Evolutionary conservation across 1,140 invertebrate genomes (phyloP), one percentile per base, ranked within the genome.

Genomic region (Maconellicoccus hirsutus): DNA sequence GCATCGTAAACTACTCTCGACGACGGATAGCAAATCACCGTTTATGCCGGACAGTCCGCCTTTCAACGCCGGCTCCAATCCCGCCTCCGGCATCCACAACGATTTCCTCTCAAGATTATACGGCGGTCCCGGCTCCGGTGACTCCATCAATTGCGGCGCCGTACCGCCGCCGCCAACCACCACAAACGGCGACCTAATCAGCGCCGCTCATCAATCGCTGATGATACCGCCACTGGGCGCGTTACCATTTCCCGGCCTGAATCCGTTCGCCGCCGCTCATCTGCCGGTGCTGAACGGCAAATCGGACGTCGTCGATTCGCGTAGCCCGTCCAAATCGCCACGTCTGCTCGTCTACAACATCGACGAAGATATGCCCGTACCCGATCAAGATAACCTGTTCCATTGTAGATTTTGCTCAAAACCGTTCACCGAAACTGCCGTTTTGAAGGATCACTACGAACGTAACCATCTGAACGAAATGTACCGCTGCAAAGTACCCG

Each of bases 1-100:
- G 16, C 95, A 98, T 77, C 84, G 91, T 71, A 95, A 95, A 79
- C 81, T 95, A 26, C 78, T 94, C 39, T 91, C 90, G 0, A 92
- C 91, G 0, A 85, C 87, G 19, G 33, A 71, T n/a, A 19, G 59
- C 81, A 52, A 19, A 14, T 82, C 72, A 22, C 25, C 70, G 0
- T 74, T 10, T 73, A 72, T 66, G 61, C 72, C 78, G 16, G 77
- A 82, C 61, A 81, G 81, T 73, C 78, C 77, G 7, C 77, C 79
- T 14, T 82, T 81, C 74, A 75, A 81, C 14, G 80, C 82, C n/a
- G 39, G 95, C 93, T 76, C 83, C 98, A n/a, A 29, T 4, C 42
- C 70, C 23, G 69, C 72, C 1, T 66, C 71, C 2, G 59, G 33
- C 12, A 77, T 89, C 75, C 81, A 86, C 81, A 86, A 87, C n/a